Base-by-base conservation (phyloP, 2,888 invertebrate species). In the Steinernema hermaphroditum region DNA sequence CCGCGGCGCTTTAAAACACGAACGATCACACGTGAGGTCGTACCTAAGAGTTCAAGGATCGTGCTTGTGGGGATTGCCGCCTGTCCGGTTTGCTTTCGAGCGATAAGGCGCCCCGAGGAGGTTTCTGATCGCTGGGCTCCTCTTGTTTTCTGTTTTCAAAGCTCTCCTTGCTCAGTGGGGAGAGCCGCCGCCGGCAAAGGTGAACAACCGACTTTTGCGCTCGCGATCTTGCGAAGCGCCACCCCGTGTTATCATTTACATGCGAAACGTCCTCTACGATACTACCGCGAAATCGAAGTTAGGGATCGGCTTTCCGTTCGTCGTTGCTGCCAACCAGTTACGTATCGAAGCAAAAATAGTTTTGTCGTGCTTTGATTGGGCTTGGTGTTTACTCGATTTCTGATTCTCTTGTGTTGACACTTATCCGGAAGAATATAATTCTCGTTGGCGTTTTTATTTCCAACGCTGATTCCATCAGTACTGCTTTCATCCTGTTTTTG, bases 191-290 rank as follows among this genome's bases (percentile, higher is more conserved):
- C 9, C 46, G 46, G 8, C 46, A 37, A n/a, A 24, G 50, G 50
- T 50, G 19, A 50, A 22, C 19, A 50, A 50, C 50, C 50, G 24
- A 22, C 50, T 24, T 16, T 19, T 16, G 62, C 62, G 29, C 62
- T 32, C 62, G 62, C 19, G 62, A 34, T 32, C 62, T 27, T n/a
- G n/a, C n/a, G 32, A 32, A 37, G 37, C 37, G 37, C 62, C 62
- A 32, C 62, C 62, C 29, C 19, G 50, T 32, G 62, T 62, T 62
- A 62, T 62, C 62, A 34, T 50, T 50, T 50, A 24, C 50, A 50
- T 50, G 50, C 46, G 37, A 37, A 12, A 8, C 12, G 37, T 12
- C 22, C 50, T 50, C 50, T 19, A 19, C 46, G 46, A 46, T 14
- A 24, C 27, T 54, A 27, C 24, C 54, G 41, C 14, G 54, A 27